Conservation (phyloP, 2,888 invertebrate genomes). For the Aplocera efformata region DNA sequence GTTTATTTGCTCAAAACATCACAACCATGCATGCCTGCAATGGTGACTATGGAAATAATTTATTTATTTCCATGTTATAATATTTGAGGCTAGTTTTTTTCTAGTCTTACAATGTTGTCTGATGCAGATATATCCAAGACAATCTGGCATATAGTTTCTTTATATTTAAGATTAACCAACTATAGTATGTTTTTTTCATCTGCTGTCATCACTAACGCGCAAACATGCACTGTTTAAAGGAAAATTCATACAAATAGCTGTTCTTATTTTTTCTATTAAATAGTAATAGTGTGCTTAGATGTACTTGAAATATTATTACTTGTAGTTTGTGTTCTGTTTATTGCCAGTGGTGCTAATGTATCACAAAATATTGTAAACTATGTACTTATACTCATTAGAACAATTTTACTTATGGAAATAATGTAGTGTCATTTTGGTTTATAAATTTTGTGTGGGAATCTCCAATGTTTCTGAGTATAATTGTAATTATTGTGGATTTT, state of each 20-base stretch:
- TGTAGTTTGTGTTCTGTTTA: conserved; percentile 16
- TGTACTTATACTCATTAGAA: conserved; percentile 38
- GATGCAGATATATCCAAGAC: conserved; percentile 43
- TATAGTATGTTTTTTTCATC: conserved; percentile 30
- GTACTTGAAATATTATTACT: conserved; percentile 6
- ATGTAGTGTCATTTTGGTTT: conserved; percentile 39
- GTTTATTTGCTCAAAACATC: conserved; percentile 46
- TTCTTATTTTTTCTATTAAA: neutral
- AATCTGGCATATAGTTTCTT: conserved; percentile 28
- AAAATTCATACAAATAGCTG: conserved; percentile 18
- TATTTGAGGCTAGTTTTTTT: conserved; percentile 49
- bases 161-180: conserved; percentile 30
- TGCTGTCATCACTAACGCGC: conserved; percentile 55
- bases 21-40: conserved; percentile 42
- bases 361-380: conserved; percentile 35
- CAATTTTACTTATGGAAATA: conserved; percentile 27
- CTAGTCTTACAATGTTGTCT: conserved; percentile 57
- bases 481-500: conserved; percentile 64
- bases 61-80: conserved; percentile 19
- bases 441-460: conserved; percentile 57
- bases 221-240: conserved; percentile 32
- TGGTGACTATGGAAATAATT: conserved; percentile 29
- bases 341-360: conserved; percentile 31
- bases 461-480: conserved; percentile 51
- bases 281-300: conserved; percentile 9